Percentiles rank a stretch among this genome's conserved stretches.
phyloP scores from a whole-genome alignment of 2,888 invertebrate genomes.

The Zygogramma bicolorata region DNA sequence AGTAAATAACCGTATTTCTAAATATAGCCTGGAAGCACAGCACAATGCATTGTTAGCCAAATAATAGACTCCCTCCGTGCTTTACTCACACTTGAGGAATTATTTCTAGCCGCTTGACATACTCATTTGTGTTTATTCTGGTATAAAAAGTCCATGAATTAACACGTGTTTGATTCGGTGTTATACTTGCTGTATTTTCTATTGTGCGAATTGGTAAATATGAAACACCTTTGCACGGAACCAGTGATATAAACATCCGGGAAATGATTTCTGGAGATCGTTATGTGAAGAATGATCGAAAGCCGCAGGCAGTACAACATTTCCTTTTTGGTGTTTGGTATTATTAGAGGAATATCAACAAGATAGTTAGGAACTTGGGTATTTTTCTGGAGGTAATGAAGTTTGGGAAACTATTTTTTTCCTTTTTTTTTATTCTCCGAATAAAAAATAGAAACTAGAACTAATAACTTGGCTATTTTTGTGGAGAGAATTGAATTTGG shows the following conservation, averaged over 20 bases:
- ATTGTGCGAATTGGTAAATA: conserved; percentile 9
- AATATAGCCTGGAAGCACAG: conserved; percentile 60
- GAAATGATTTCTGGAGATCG: not conserved
- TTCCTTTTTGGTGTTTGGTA: too few species aligned
- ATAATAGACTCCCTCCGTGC: conserved; percentile 60
- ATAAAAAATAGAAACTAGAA: too few species aligned
- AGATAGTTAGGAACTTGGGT: too few species aligned
- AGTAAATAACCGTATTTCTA: conserved; percentile 66
- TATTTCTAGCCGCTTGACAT: conserved; percentile 51
- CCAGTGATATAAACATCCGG: conserved; percentile 19
- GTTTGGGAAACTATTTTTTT: too few species aligned
- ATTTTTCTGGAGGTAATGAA: too few species aligned
- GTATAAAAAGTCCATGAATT: conserved; percentile 38
- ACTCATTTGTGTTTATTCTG: conserved; percentile 42
- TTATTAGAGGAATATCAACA: too few species aligned
- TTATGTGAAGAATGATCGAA: not conserved
- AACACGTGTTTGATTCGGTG: conserved; percentile 36
- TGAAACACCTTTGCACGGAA: conserved; percentile 27
- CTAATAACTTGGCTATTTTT: too few species aligned
- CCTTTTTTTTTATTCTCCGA: too few species aligned
- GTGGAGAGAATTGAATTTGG: too few species aligned
- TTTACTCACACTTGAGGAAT: conserved; percentile 62
- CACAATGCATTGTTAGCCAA: conserved; percentile 60
- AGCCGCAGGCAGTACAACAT: too few species aligned
- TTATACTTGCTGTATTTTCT: conserved; percentile 22